Percentiles rank a stretch among this genome's conserved stretches.
These are phyloP conservation scores for Molossus molossus DNA, from an alignment of 2,797 vertebrate species.

Conservation along the genomic window DNA sequence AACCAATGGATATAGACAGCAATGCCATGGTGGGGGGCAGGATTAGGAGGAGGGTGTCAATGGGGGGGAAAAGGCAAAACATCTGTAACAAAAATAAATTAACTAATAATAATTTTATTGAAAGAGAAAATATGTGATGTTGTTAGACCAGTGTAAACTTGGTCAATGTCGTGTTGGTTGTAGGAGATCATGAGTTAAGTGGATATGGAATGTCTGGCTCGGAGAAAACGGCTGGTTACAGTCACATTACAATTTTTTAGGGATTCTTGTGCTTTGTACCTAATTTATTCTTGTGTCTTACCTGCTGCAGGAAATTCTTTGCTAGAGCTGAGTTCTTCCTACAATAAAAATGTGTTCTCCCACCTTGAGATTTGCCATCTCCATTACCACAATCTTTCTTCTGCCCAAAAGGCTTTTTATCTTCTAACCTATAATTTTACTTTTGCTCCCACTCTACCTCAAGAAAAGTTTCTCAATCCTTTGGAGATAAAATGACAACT, in stretches of 20 bases:
- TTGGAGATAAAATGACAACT: constrained; percentile 76
- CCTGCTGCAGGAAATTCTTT: constrained; percentile 61
- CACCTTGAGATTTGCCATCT: constrained; percentile 64
- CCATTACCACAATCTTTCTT: constrained; percentile 67
- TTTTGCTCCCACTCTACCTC: constrained; percentile 65
- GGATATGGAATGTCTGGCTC: background rate
- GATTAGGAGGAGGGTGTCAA: no score
- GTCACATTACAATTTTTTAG: constrained; percentile 59
- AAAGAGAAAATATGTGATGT: constrained; percentile 4
- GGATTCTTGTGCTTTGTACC: constrained; percentile 63
- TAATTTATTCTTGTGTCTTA: constrained; percentile 73
- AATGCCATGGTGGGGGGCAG: no score
- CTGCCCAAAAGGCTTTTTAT: constrained; percentile 69
- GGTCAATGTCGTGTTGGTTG: background rate
- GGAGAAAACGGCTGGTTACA: constrained; percentile 61
- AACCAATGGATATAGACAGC: no score
- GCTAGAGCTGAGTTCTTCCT: constrained; percentile 68
- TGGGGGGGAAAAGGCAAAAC: no score
- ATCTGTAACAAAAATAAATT: no score
- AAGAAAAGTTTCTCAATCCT: constrained; percentile 67
- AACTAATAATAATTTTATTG: no score
- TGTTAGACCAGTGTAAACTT: constrained; percentile 53
- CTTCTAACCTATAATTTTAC: constrained; percentile 80
- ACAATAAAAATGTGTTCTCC: constrained; percentile 68
- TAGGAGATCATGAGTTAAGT: constrained; percentile 15